Base-by-base conservation (phyloP, 1,140 invertebrate species). In the Proales similis region DNA sequence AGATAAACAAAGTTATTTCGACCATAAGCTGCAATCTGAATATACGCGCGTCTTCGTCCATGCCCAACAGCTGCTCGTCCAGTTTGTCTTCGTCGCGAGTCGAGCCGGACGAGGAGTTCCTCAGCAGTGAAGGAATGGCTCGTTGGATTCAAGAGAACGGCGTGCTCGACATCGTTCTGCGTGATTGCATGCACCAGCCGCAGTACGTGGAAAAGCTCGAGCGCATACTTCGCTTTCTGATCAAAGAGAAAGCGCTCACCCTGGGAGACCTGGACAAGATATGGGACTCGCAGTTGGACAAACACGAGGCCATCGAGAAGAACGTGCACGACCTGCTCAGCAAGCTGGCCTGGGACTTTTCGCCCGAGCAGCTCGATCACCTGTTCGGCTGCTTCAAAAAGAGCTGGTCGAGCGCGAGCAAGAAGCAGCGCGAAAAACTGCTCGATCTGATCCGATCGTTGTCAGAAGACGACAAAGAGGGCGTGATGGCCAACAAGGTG, bases 401-500 rank as follows among this genome's bases (percentile, higher is more conserved):
- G 66, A 91, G 87, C 78, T 96, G 91, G 91, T 88, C 87, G 60
- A 88, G 87, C 69, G 92, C 91, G 19, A 90, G 85, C 72, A 92
- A 90, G 75, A 90, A 94, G 73, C 91, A 95, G 78, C 81, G 90
- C 66, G 92, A 97, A 78, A 90, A 93, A 72, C 78, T 96, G 46
- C 77, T 97, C 60, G 92, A 97, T 78, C 79, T 97, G 62, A 97
- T 96, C 67, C 81, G 92, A 63, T 80, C 91, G 68, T 76, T 97
- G 60, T 91, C 92, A 14, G 92, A 97, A 77, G 92, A 94, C 77
- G 92, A 97, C 77, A 96, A 96, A 74, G 90, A 95, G 76, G 92
- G 92, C 62, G 88, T 95, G 12, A 96, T 97, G 91, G 91, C 92
- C 45, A 87, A 93, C 72, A 97, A 96, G 81, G 86, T 87, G 67